Percentiles rank a stretch among this genome's conserved stretches.
These are phyloP conservation scores for Hermetia illucens DNA, from an alignment of 1,140 invertebrate genomes.

Conservation along the genomic window DNA sequence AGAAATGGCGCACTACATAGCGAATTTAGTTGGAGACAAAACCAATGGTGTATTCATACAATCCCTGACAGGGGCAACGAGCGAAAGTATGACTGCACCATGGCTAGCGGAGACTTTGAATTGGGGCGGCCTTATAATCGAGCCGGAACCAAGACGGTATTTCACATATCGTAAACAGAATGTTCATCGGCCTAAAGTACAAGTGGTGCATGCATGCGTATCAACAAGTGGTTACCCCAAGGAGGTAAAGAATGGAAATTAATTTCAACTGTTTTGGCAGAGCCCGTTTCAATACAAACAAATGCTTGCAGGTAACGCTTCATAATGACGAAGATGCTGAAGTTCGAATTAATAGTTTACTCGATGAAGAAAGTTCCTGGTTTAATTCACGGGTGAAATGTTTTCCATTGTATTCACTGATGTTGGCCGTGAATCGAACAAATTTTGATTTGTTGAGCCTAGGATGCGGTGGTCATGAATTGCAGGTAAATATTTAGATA, in stretches of 20 bases:
- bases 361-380: conserved; percentile 33
- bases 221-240: conserved; percentile 56
- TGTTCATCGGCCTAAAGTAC: conserved; percentile 37
- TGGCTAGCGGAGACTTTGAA: conserved; percentile 53
- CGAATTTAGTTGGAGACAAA: conserved; percentile 32
- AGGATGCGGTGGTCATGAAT: conserved; percentile 47
- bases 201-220: conserved; percentile 55
- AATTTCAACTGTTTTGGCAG: no score
- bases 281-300: not conserved
- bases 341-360: conserved; percentile 39
- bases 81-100: conserved; percentile 26
- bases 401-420: conserved; percentile 66
- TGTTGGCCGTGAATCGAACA: conserved; percentile 58
- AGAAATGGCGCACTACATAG: conserved; percentile 31
- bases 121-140: conserved; percentile 60
- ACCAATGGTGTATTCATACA: conserved; percentile 36
- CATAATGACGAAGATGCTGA: conserved; percentile 40
- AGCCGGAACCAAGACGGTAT: conserved; percentile 57
- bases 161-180: conserved; percentile 41
- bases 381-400: conserved; percentile 55
- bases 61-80: conserved; percentile 35
- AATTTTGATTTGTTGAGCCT: conserved; percentile 57
- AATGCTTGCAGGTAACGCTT: conserved; percentile 37
- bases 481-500: conserved; percentile 31
- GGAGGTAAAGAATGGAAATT: no score